Evolutionary conservation across 2,888 invertebrate genomes (phyloP).

Genomic region (Mesodorylaimus sp.): DNA sequence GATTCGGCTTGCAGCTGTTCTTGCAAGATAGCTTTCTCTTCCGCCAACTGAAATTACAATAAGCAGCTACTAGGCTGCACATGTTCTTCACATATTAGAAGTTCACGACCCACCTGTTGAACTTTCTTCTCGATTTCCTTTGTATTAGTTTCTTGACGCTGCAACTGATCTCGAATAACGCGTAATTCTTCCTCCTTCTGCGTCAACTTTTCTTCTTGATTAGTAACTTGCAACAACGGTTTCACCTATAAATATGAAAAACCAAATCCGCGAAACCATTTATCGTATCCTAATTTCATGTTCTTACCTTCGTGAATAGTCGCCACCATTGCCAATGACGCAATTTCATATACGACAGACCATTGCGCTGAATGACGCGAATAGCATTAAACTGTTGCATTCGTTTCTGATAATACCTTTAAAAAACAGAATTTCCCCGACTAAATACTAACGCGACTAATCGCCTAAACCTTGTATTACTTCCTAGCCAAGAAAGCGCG

Average conservation of each 20-base stretch:
- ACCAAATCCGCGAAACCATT: constrained; percentile 1
- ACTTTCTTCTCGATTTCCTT: constrained; percentile 41
- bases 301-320: constrained; percentile 79
- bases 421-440: constrained; percentile 8
- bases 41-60: background rate
- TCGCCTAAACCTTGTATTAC: constrained; percentile 22
- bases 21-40: constrained; percentile 40
- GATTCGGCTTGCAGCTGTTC: constrained; percentile 89
- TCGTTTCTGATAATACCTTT: constrained; percentile 63
- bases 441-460: background rate
- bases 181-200: constrained; percentile 92
- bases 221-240: constrained; percentile 49
- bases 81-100: background rate
- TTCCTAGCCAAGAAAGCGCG: constrained; percentile 71
- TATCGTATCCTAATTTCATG: too few relatives aligned
- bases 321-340: constrained; percentile 99
- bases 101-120: constrained; percentile 27
- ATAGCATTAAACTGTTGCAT: constrained; percentile 74
- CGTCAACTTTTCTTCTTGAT: constrained; percentile 88
- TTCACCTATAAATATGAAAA: constrained; percentile 9
- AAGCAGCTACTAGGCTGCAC: background rate
- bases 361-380: constrained; percentile 93
- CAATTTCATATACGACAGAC: constrained; percentile 88
- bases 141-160: constrained; percentile 46
- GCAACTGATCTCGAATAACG: constrained; percentile 59